Evolutionary conservation across 2,888 invertebrate species (phyloP), one percentile per base, ranked within the genome.

Genomic region (Aphodius sticticus): DNA sequence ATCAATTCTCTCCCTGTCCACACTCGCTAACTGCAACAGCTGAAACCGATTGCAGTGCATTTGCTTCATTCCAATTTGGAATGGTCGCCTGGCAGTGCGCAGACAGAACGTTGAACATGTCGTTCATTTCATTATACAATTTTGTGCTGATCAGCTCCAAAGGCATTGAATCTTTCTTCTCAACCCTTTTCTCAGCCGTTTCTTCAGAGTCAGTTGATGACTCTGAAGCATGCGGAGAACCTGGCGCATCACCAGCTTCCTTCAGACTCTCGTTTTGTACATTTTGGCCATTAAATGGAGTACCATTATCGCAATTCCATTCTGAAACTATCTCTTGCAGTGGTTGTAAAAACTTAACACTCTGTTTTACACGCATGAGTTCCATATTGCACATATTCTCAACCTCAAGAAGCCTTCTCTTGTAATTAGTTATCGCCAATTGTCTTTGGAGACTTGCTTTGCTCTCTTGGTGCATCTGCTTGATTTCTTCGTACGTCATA

Each of bases 311-410:
- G 3, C 53, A 79, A 14, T 84, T 84, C 90, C 90, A 90, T 79
- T 89, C 87, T 0, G 88, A 86, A 1, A 85, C 87, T 77, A 90
- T 89, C 77, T 86, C 84, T 77, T 88, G 87, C 16, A 90, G 82
- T 0, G 89, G 87, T 78, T 89, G 87, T 71, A 90, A 82, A 76
- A 83, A 85, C 74, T 86, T 87, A 0, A 89, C 87, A 79, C 85
- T 89, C 80, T 88, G 87, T 77, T 86, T 87, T 16, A 90, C 88
- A 76, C 87, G 86, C 53, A 87, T 83, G 74, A 90, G 81, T 82
- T 90, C 90, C 79, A 89, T 84, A 82, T 89, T 88, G 79, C 90
- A 90, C 84, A 90, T 86, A 76, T 87, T 89, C 82, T 90, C 90
- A 4, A 90, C 88, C 82, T 90, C 90, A 14, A 87, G 79, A 35